Evolutionary conservation across 2,888 invertebrate species (phyloP).

Genomic region (Limnephilus lunatus): DNA sequence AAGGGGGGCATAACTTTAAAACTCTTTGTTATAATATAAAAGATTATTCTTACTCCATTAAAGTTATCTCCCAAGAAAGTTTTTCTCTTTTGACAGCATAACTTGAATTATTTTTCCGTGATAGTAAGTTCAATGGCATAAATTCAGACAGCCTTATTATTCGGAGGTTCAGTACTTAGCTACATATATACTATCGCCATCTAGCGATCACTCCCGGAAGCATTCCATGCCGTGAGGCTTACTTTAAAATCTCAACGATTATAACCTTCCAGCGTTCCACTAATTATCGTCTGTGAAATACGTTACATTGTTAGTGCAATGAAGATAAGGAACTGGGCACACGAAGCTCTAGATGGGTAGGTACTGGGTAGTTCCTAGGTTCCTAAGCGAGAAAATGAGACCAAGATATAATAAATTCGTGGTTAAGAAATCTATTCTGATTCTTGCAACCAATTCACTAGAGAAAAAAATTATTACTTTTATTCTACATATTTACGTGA

Average conservation of each 20-base stretch:
- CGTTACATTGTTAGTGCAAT: constrained; percentile 8
- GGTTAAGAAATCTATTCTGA: not conserved
- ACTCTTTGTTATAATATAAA: not conserved
- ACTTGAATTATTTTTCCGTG: not conserved
- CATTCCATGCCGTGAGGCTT: not conserved
- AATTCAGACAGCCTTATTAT: not conserved
- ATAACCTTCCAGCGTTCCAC: constrained; percentile 21
- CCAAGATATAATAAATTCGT: not conserved
- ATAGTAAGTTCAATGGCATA: not conserved
- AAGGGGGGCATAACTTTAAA: not conserved
- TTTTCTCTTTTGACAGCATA: not conserved
- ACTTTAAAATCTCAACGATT: constrained; percentile 18
- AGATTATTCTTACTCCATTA: not conserved
- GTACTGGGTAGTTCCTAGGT: not conserved
- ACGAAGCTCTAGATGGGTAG: not conserved
- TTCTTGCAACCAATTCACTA: not conserved
- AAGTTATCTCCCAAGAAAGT: not conserved
- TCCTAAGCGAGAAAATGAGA: not conserved
- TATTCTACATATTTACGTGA: too few relatives aligned
- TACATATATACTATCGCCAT: constrained; percentile 36
- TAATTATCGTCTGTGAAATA: constrained; percentile 42
- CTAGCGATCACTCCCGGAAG: constrained; percentile 41
- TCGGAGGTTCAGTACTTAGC: not conserved
- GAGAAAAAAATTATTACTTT: too few relatives aligned
- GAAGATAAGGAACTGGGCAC: constrained; percentile 25